phyloP scores from a whole-genome alignment of 1,140 invertebrate genomes.

The Eupristina koningsbergeri region DNA sequence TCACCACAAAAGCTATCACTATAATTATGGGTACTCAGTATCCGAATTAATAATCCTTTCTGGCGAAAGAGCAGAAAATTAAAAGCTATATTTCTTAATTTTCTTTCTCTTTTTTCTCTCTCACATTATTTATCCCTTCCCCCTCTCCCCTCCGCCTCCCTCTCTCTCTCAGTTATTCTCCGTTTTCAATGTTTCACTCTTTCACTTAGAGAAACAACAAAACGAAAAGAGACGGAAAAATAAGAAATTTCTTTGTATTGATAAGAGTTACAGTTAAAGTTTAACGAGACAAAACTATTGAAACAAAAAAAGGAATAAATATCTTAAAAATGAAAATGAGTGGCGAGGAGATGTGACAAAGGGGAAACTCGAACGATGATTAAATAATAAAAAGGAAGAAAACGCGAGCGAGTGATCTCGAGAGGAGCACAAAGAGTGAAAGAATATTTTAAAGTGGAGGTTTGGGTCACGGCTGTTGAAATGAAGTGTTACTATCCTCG shows the following conservation, averaged over 20 bases:
- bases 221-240: not conserved
- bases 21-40: conserved; percentile 37
- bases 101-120: not conserved
- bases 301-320: not conserved
- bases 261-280: conserved; percentile 60
- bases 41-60: conserved; percentile 41
- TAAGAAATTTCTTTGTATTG: conserved; percentile 60
- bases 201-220: conserved; percentile 1
- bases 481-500: conserved; percentile 59
- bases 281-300: conserved; percentile 4
- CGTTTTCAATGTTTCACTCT: not conserved
- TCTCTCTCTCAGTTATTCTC: not conserved
- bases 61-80: conserved; percentile 44
- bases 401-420: conserved; percentile 41
- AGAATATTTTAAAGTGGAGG: conserved; percentile 56
- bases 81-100: conserved; percentile 33
- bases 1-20: conserved; percentile 41
- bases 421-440: conserved; percentile 52
- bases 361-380: conserved; percentile 45
- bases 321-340: conserved; percentile 28
- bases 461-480: conserved; percentile 69
- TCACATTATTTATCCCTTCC: not conserved
- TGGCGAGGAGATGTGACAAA: conserved; percentile 39
- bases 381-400: conserved; percentile 49
- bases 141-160: not conserved